Percentiles rank a stretch among this genome's conserved stretches.
phyloP scores from a whole-genome alignment of 2,888 invertebrate genomes.

The Branchinecta sandiegonensis region DNA sequence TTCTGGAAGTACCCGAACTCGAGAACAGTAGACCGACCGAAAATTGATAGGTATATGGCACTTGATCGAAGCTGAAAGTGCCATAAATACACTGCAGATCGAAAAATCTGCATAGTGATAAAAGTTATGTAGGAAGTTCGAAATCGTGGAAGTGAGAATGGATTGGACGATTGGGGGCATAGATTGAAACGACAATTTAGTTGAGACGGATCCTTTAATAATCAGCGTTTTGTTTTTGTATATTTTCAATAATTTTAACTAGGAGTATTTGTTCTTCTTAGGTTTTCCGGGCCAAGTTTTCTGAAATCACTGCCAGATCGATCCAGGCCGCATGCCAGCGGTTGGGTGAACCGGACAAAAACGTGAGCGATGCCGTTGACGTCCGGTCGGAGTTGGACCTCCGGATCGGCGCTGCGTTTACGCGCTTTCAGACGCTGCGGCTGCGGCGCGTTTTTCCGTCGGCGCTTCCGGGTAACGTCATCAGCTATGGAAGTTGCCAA shows the following conservation, averaged over 20 bases:
- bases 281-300: constrained; percentile 66
- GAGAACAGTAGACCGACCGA: no score
- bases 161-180: no score
- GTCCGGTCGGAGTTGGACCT: constrained; percentile 78
- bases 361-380: constrained; percentile 81
- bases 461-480: constrained; percentile 53
- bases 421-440: constrained; percentile 86
- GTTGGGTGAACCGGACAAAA: constrained; percentile 61
- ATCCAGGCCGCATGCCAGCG: constrained; percentile 63
- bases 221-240: background rate
- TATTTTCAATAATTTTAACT: constrained; percentile 17
- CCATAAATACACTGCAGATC: no score
- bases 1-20: no score
- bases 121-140: no score
- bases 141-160: no score
- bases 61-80: no score
- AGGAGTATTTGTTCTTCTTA: background rate
- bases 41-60: no score
- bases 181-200: background rate
- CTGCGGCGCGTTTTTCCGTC: constrained; percentile 63
- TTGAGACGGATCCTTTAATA: background rate
- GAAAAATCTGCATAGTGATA: no score
- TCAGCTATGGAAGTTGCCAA: constrained; percentile 98
- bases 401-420: constrained; percentile 93
- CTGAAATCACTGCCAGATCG: constrained; percentile 81